Conservation (phyloP, 2,113 vertebrate species). For the Calcarius ornatus region DNA sequence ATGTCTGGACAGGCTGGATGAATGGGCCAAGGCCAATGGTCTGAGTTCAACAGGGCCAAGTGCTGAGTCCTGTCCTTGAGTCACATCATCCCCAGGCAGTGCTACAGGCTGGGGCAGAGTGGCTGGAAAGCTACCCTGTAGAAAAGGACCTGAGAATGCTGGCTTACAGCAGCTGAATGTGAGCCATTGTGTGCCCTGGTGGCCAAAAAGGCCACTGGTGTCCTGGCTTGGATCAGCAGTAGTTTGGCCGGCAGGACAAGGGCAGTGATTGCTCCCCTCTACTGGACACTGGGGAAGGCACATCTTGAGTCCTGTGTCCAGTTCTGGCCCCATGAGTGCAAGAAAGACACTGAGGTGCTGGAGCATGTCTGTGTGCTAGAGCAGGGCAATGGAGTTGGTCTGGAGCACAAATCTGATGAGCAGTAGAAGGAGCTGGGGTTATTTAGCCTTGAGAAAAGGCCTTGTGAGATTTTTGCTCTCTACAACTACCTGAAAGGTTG, state of each 20-base stretch:
- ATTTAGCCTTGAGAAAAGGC: background rate
- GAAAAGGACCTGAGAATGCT: background rate
- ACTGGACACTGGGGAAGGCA: accelerated
- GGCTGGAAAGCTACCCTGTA: background rate
- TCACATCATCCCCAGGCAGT: background rate
- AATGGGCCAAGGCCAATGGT: accelerated
- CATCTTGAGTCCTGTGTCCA: background rate
- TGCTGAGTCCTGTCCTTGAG: accelerated
- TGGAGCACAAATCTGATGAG: background rate
- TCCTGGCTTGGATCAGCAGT: background rate
- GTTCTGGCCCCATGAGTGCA: background rate
- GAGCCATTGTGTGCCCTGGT: background rate
- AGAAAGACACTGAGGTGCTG: background rate
- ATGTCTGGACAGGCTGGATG: background rate
- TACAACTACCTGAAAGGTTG: background rate
- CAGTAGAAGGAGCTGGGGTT: background rate
- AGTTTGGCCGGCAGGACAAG: background rate
- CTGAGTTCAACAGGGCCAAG: background rate
- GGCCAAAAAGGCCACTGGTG: background rate
- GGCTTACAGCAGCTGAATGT: background rate
- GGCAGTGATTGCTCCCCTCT: background rate
- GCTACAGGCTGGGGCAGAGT: background rate
- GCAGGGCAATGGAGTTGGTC: background rate
- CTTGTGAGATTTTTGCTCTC: background rate
- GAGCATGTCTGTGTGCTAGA: background rate